Conservation (phyloP, 2,113 vertebrate species). For the Tricholaema leucomelas region DNA sequence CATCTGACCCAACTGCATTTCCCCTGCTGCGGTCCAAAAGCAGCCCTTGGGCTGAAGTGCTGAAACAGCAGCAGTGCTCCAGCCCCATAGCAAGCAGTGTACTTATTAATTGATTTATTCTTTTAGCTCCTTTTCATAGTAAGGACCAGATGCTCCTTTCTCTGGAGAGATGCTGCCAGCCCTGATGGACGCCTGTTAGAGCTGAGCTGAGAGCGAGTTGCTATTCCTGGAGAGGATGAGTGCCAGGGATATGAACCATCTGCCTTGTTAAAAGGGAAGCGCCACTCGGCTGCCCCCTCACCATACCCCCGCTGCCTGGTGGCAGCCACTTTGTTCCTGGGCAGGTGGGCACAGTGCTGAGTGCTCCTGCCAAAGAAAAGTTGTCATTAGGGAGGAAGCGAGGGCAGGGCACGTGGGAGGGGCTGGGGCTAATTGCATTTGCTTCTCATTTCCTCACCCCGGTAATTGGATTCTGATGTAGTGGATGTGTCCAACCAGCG, state of each 20-base stretch:
- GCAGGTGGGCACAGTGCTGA: fast-evolving
- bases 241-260: conserved; percentile 52
- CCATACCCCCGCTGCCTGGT: fast-evolving
- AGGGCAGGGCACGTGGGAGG: conserved; percentile 57
- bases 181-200: conserved; percentile 50
- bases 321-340: neutral
- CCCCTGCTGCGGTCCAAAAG: neutral
- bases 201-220: neutral
- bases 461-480: conserved; percentile 79
- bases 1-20: neutral
- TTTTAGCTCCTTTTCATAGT: conserved; percentile 23
- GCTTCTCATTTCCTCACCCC: conserved; percentile 72
- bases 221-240: conserved; percentile 56
- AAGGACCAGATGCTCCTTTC: conserved; percentile 58
- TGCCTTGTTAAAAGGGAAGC: conserved; percentile 32
- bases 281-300: neutral
- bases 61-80: neutral
- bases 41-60: conserved; percentile 2
- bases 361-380: conserved; percentile 2
- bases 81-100: neutral
- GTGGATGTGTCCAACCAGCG: conserved; percentile 47
- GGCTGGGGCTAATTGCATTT: conserved; percentile 74
- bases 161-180: conserved; percentile 33
- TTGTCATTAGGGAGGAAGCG: conserved; percentile 63
- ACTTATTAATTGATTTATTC: conserved; percentile 17